These are phyloP conservation scores for Odontocolon sp. DNA, from an alignment of 2,888 invertebrate species.

Conservation along the genomic window DNA sequence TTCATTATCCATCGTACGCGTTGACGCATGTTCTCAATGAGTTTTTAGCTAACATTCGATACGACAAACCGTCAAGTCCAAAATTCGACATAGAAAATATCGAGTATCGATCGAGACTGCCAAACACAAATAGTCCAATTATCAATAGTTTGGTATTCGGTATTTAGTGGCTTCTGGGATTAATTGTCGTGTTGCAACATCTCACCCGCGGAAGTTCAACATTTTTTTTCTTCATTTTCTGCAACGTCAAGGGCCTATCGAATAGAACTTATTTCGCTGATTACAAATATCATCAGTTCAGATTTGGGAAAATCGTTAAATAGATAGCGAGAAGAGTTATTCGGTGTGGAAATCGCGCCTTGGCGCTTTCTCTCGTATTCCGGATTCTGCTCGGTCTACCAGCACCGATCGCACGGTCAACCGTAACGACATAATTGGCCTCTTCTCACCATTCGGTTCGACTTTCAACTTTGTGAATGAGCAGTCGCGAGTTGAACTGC, in stretches of 20 bases:
- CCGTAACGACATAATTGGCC: constrained; percentile 53
- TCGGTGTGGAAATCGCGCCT: background rate
- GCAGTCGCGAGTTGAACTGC: constrained; percentile 2
- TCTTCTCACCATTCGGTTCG: constrained; percentile 22
- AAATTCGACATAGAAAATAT: too few relatives aligned
- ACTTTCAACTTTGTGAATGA: constrained; percentile 38
- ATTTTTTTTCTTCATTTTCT: background rate
- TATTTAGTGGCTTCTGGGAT: background rate
- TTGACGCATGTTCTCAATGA: too few relatives aligned
- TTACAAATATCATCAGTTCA: background rate
- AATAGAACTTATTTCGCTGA: background rate
- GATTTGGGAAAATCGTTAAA: too few relatives aligned
- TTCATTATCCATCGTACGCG: too few relatives aligned
- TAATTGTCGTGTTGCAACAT: background rate
- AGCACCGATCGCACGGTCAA: constrained; percentile 50
- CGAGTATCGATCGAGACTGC: too few relatives aligned
- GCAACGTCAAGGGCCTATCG: too few relatives aligned
- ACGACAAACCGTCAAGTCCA: too few relatives aligned
- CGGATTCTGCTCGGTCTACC: constrained; percentile 21
- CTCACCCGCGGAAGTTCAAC: background rate
- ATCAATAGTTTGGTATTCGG: too few relatives aligned
- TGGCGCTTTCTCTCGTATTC: constrained; percentile 8
- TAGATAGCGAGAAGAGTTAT: background rate
- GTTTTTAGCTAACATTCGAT: too few relatives aligned
- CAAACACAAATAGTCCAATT: too few relatives aligned